Evolutionary conservation across 2,888 invertebrate genomes (phyloP).

Genomic region (Drosophila imparisetae): DNA sequence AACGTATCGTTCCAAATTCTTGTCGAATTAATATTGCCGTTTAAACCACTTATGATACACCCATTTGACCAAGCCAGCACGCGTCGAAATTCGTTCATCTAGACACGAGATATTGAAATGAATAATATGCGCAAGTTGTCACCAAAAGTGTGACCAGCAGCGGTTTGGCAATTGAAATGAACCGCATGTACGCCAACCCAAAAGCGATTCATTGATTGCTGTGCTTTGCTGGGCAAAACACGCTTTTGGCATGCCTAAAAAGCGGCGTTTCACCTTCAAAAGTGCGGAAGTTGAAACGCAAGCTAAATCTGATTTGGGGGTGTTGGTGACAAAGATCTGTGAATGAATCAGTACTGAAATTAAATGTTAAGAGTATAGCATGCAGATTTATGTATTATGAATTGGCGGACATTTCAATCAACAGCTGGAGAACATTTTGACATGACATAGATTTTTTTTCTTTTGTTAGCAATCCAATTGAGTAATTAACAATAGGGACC

Average conservation of each 20-base stretch:
- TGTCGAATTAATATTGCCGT: neutral
- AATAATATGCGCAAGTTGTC: constrained; percentile 9
- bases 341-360: constrained; percentile 64
- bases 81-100: constrained; percentile 44
- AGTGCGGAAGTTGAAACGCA: constrained; percentile 63
- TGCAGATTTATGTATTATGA: constrained; percentile 6
- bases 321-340: constrained; percentile 46
- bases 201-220: constrained; percentile 22
- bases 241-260: constrained; percentile 66
- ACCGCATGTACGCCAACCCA: constrained; percentile 34
- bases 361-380: constrained; percentile 35
- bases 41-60: neutral
- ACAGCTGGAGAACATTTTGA: constrained; percentile 9
- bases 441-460: neutral
- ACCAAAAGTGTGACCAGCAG: constrained; percentile 38
- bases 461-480: constrained; percentile 32
- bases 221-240: constrained; percentile 28
- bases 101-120: neutral
- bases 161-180: constrained; percentile 53
- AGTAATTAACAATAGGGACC: constrained; percentile 56
- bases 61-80: constrained; percentile 21
- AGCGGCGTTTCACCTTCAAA: constrained; percentile 51
- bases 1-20: neutral
- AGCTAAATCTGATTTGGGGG: constrained; percentile 36
- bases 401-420: constrained; percentile 27